Percentiles rank a stretch among this genome's conserved stretches.
Conservation (phyloP, 2,797 vertebrate species). For the Myotis daubentonii region DNA sequence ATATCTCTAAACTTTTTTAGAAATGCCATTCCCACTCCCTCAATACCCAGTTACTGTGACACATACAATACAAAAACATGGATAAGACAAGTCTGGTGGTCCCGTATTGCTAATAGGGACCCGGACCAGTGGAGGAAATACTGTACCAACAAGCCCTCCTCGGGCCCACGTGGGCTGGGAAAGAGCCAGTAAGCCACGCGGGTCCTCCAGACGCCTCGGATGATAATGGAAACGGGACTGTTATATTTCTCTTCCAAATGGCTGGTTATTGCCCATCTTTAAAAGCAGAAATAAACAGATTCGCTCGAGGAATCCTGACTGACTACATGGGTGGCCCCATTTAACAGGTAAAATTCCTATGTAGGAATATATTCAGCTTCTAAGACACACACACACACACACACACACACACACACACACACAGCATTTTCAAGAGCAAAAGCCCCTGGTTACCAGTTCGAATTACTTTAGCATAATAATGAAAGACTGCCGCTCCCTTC, state of each 20-base stretch:
- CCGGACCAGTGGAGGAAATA: background rate
- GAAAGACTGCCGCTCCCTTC: background rate
- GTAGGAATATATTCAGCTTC: slow-evolving; percentile 22
- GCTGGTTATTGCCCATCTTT: slow-evolving; percentile 17
- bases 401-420: background rate
- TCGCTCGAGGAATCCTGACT: background rate
- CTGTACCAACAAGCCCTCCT: background rate
- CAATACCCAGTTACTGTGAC: background rate
- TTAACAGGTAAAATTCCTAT: background rate
- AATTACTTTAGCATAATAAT: background rate
- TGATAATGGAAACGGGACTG: background rate
- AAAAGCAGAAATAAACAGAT: slow-evolving; percentile 31
- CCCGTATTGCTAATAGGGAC: background rate
- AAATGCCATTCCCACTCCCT: background rate
- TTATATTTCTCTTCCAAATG: slow-evolving; percentile 15
- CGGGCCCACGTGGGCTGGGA: background rate
- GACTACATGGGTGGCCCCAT: background rate
- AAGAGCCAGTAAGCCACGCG: background rate
- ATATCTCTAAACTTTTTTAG: background rate
- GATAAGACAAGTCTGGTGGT: background rate
- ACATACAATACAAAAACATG: background rate
- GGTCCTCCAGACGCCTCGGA: background rate
- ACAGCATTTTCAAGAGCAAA: background rate
- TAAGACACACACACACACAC: background rate
- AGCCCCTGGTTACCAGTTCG: background rate